Percentiles rank a stretch among this genome's conserved stretches.
Evolutionary conservation across 2,113 vertebrate genomes (phyloP).

Genomic region (Spilogale gracilis): DNA sequence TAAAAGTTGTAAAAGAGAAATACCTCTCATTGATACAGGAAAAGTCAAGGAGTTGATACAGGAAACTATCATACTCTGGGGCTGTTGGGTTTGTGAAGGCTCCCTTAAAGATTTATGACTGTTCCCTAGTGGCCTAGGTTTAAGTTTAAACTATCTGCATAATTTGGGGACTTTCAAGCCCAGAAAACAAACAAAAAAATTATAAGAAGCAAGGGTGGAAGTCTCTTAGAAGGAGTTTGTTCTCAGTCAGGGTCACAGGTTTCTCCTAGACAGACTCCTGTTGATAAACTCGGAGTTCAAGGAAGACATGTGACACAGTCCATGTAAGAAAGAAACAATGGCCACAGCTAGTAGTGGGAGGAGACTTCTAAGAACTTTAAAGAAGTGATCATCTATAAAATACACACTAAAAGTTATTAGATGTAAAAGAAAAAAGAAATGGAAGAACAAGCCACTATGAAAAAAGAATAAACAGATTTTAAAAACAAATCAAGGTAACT

Average conservation of each 20-base stretch:
- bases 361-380: not conserved
- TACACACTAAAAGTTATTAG: not conserved
- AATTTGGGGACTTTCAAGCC: not conserved
- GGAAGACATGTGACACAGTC: not conserved
- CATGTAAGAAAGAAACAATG: not conserved
- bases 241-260: not conserved
- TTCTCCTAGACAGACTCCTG: not conserved
- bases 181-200: not conserved
- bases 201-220: not conserved
- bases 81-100: not conserved
- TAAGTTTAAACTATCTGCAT: not conserved
- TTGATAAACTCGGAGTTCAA: not conserved
- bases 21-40: not conserved
- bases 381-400: not conserved
- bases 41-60: not conserved
- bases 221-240: not conserved
- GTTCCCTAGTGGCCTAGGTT: not conserved
- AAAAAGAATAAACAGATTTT: slow-evolving; percentile 10
- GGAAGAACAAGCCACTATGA: not conserved
- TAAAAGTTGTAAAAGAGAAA: not conserved
- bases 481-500: not conserved
- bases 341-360: not conserved
- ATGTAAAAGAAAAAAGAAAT: not conserved
- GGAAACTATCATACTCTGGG: not conserved
- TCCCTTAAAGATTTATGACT: not conserved